Evolutionary conservation across 2,113 vertebrate genomes (phyloP).

Genomic region (Lophotis ruficrista): DNA sequence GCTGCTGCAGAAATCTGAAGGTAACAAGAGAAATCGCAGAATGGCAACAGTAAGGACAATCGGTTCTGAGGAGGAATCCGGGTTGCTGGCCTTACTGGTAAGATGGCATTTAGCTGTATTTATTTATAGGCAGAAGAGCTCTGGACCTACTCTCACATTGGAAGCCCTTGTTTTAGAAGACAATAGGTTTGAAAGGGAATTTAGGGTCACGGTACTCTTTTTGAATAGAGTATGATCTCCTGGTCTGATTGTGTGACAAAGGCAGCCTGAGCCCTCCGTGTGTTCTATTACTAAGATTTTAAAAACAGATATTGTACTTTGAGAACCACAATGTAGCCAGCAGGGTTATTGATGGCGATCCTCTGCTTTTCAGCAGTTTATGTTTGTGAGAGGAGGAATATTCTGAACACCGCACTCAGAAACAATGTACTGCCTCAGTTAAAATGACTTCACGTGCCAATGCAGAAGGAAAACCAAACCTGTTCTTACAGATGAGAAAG

Average conservation of each 20-base stretch:
- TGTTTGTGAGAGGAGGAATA: not conserved
- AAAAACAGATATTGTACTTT: not conserved
- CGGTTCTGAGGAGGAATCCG: not conserved
- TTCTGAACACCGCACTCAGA: not conserved
- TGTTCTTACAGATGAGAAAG: slow-evolving; percentile 43
- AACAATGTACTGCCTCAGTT: not conserved
- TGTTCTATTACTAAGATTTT: not conserved
- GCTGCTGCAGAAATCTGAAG: not conserved
- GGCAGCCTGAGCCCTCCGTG: fast-evolving
- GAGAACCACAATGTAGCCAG: not conserved
- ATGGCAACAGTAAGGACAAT: fast-evolving
- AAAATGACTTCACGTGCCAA: not conserved
- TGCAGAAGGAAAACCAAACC: slow-evolving; percentile 32
- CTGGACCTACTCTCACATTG: not conserved
- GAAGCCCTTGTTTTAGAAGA: not conserved
- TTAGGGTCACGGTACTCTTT: not conserved
- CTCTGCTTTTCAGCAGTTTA: not conserved
- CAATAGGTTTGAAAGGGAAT: not conserved
- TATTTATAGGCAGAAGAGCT: not conserved
- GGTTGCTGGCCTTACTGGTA: not conserved
- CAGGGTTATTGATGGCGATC: not conserved
- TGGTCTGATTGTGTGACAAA: not conserved
- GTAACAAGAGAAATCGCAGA: not conserved
- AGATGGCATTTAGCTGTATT: not conserved
- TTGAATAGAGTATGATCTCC: not conserved